These are phyloP conservation scores for Aldabrachelys gigantea DNA, from an alignment of 2,113 vertebrate species.

Conservation along the genomic window DNA sequence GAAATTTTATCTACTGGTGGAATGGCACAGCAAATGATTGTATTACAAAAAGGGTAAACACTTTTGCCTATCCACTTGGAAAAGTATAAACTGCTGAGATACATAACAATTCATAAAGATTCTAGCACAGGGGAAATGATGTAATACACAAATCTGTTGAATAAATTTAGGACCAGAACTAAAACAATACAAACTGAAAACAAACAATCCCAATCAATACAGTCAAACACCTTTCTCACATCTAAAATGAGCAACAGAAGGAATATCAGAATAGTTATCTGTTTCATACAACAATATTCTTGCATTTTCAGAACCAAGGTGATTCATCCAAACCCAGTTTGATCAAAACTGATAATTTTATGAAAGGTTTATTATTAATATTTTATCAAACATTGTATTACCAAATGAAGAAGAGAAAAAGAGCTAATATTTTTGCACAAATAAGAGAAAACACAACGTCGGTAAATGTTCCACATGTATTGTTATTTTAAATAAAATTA, in stretches of 20 bases:
- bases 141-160: neutral
- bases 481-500: neutral
- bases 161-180: neutral
- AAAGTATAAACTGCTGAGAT: neutral
- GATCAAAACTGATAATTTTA: neutral
- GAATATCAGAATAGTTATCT: neutral
- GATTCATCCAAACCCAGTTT: neutral
- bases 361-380: neutral
- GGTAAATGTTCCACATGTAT: too few relatives aligned
- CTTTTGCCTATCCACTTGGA: too few relatives aligned
- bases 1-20: neutral
- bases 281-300: neutral
- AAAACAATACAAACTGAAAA: neutral
- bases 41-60: neutral
- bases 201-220: neutral
- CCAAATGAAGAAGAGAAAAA: too few relatives aligned
- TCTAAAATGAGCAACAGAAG: neutral
- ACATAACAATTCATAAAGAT: neutral
- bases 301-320: neutral
- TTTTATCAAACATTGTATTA: too few relatives aligned
- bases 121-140: fast-evolving
- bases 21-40: neutral
- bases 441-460: too few relatives aligned
- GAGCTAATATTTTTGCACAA: too few relatives aligned
- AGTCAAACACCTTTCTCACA: fast-evolving